Conservation (phyloP, 2,113 vertebrate species). For the Smithornis capensis region DNA sequence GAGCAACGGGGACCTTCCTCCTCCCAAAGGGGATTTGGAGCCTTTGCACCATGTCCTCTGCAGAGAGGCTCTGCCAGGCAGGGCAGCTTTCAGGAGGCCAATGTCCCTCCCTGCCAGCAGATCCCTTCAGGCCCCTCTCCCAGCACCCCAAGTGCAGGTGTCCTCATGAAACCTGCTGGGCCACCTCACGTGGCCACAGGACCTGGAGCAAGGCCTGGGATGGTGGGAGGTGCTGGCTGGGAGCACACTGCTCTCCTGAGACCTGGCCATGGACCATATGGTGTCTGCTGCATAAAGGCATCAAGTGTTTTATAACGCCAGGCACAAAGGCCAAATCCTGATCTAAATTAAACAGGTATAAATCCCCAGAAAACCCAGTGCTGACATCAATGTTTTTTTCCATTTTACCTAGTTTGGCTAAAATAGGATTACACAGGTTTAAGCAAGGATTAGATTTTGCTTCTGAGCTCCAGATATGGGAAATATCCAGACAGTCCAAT, state of each 20-base stretch:
- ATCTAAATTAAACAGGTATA: constrained; percentile 5
- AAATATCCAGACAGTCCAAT: neutral
- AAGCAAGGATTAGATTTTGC: neutral
- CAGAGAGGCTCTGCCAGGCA: neutral
- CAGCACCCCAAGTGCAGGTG: neutral
- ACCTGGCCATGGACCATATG: neutral
- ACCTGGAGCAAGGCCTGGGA: neutral
- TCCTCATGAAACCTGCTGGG: neutral
- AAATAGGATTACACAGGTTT: neutral
- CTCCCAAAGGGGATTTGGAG: neutral
- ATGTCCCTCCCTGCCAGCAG: neutral
- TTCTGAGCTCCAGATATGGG: neutral
- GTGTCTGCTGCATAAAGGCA: neutral
- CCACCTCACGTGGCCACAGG: neutral
- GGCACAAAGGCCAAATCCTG: neutral
- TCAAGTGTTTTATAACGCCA: neutral
- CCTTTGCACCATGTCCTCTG: rapidly evolving
- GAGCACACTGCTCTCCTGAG: neutral
- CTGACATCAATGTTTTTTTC: neutral
- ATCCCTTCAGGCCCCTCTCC: rapidly evolving
- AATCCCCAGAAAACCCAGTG: neutral
- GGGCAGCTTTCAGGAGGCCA: neutral
- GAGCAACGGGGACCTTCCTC: neutral
- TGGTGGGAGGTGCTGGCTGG: rapidly evolving
- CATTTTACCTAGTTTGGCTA: neutral